Evolutionary conservation across 2,888 invertebrate genomes (phyloP), one percentile per base, ranked within the genome.

Genomic region (Cataglyphis altisquamis): DNA sequence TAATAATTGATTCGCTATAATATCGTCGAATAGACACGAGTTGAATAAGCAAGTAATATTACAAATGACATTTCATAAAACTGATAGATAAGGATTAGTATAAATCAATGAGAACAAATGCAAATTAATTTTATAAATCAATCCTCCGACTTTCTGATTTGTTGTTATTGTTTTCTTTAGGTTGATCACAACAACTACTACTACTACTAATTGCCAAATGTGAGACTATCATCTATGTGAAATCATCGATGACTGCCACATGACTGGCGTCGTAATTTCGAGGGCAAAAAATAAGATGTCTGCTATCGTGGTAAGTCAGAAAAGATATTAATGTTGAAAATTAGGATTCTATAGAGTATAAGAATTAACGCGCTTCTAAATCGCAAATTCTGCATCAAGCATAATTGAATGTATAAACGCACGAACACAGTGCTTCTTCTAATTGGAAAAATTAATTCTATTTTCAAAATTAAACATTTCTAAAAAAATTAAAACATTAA

Each of bases 151-250:
- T 29, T 9, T 83, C 83, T 90, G 82, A 89, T 84, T 80, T 84
- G 3, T 45, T 77, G 72, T 85, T 82, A 66, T 90, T 90, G 60
- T 83, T 91, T 91, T 92, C 91, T 90, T 55, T 92, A 92, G 92
- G 92, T 86, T 92, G 92, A 92, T 80, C 60, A 36, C 57, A 25
- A 52, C 29, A 12, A n/a, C 21, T 39, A 39, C 36, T 25, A 25
- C 25, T 25, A 25, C 25, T 32, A 63, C 15, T 86, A 86, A 87
- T 82, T 77, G 83, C 81, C 72, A 83, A 84, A 70, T 78, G 78
- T 84, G 74, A 85, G 70, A 83, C 85, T 83, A 72, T 81, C 82
- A 67, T 82, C 77, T 68, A 62, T 86, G 63, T 66, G 82, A 83
- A 82, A 86, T 62, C 70, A 86, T 82, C 86, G 83, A 83, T 87